phyloP scores from a whole-genome alignment of 2,113 vertebrate species.

The Scomber colias region DNA sequence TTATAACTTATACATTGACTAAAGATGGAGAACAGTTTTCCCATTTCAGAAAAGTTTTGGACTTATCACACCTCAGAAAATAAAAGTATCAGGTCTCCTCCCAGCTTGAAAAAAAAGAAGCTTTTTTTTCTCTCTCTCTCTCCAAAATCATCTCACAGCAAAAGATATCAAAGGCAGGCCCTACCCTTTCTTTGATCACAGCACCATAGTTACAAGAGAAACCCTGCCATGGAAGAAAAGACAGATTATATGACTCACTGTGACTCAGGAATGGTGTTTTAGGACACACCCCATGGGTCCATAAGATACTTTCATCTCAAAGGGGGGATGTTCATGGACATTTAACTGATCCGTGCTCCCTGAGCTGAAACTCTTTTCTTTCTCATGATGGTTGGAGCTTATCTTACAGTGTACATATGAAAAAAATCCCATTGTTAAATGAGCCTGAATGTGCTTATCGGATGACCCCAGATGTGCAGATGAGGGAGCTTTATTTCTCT shows the following conservation, averaged over 20 bases:
- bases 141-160: constrained; percentile 6
- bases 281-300: constrained; percentile 70
- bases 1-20: neutral
- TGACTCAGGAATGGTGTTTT: constrained; percentile 71
- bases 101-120: constrained; percentile 4
- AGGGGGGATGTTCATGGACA: constrained; percentile 28
- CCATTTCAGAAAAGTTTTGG: neutral
- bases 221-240: constrained; percentile 58
- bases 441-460: neutral
- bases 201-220: constrained; percentile 58
- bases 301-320: constrained; percentile 58
- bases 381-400: constrained; percentile 26
- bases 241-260: constrained; percentile 75
- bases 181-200: constrained; percentile 70
- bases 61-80: constrained; percentile 11
- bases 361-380: constrained; percentile 39
- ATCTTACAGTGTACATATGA: constrained; percentile 1
- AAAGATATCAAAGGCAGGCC: constrained; percentile 34
- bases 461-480: neutral
- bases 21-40: neutral
- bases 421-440: neutral
- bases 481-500: neutral
- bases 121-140: neutral
- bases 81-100: constrained; percentile 34
- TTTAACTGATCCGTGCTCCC: constrained; percentile 51